Evolutionary conservation across 2,888 invertebrate species (phyloP), one percentile per base, ranked within the genome.

Genomic region (Cataglyphis albicans): DNA sequence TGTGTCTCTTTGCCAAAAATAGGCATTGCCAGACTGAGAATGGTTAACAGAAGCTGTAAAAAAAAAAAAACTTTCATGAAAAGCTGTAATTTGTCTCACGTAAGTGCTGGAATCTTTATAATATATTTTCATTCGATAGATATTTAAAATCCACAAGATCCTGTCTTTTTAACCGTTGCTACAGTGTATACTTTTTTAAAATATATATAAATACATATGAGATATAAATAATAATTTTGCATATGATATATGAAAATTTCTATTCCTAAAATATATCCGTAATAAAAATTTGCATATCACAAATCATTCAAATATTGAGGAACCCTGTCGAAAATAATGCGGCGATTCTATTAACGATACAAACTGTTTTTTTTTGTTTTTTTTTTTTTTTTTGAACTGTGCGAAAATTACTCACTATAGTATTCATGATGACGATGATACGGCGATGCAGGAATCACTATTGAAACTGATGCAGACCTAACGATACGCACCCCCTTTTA

Each of bases 401-500:
- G 21, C 5, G n/a, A 65, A 10, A 55, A 29, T 25, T 86, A 93
- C 93, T 93, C 83, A 93, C 93, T 84, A 93, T 75, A 72, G 91
- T 88, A 84, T 88, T 93, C 93, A 93, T 93, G 91, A 81, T 87
- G 92, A 84, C 81, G 63, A 59, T 83, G 65, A 55, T 75, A 59
- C 82, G 72, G 67, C 74, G 76, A 70, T 84, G 78, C 76, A 74
- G 55, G 85, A 91, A 90, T 91, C 78, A 91, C 86, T 87, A 85
- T 86, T 84, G 89, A 88, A 90, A 93, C 93, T 93, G 93, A 92
- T 93, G 91, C 83, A 80, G 89, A 88, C 87, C 76, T 65, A 82
- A 89, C 44, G 84, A 86, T 90, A 88, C 88, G 89, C 90, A 92
- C 90, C 90, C 92, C 90, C 91, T 93, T 93, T 93, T 93, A 93